Evolutionary conservation across 2,797 vertebrate species (phyloP).

Genomic region (Sebastes jordani): DNA sequence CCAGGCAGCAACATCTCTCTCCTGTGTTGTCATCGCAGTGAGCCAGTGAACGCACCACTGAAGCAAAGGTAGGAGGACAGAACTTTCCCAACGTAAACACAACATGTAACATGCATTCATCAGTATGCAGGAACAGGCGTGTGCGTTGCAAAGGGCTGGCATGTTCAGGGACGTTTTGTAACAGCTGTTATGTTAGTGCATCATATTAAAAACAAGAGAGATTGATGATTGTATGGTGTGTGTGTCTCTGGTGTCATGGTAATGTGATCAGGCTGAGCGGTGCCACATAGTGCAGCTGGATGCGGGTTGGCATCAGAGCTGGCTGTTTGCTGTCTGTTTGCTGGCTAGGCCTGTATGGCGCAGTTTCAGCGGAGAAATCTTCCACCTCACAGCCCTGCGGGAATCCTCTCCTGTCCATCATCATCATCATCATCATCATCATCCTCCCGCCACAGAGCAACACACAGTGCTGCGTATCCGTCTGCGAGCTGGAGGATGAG

Average conservation of each 20-base stretch:
- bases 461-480: not conserved
- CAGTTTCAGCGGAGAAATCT: conserved; percentile 53
- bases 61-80: conserved; percentile 24
- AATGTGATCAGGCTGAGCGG: not conserved
- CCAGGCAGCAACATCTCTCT: conserved; percentile 38
- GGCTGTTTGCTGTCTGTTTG: not conserved
- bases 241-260: not conserved
- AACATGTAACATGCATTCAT: not conserved
- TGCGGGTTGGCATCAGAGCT: not conserved
- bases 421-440: not conserved
- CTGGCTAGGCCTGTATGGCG: conserved; percentile 58
- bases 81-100: not conserved
- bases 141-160: no score
- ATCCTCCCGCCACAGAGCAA: not conserved
- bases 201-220: not conserved
- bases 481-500: not conserved
- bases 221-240: not conserved
- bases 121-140: not conserved
- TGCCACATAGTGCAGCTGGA: conserved; percentile 8
- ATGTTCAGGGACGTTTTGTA: not conserved
- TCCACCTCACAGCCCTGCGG: not conserved
- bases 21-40: conserved; percentile 14
- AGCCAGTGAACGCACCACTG: not conserved
- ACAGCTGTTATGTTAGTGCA: not conserved
- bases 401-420: not conserved